A percentile compares a stretch with the other conserved stretches of the same genome.
These are phyloP conservation scores for Gryllus bimaculatus DNA, from an alignment of 1,140 invertebrate genomes.

Conservation along the genomic window DNA sequence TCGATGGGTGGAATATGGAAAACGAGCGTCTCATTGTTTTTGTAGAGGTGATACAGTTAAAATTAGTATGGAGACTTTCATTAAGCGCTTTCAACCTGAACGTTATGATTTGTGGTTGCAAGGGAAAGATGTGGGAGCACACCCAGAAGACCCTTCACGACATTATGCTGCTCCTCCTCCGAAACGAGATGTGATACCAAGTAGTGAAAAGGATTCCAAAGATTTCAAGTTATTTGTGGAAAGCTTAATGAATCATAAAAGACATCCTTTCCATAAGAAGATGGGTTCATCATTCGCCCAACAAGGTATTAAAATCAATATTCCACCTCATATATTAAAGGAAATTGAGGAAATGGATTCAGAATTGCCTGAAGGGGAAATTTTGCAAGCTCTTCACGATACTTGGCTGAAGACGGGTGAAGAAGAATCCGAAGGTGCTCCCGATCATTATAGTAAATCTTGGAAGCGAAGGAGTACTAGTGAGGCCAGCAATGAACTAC, in stretches of 20 bases:
- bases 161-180: constrained; percentile 65
- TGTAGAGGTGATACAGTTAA: constrained; percentile 85
- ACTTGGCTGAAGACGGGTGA: constrained; percentile 74
- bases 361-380: constrained; percentile 52
- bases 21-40: constrained; percentile 72
- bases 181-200: constrained; percentile 58
- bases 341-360: constrained; percentile 38
- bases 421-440: constrained; percentile 37
- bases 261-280: constrained; percentile 51
- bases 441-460: not conserved
- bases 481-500: not conserved
- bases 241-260: constrained; percentile 44
- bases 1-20: constrained; percentile 98
- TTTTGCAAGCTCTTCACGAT: constrained; percentile 64
- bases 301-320: constrained; percentile 30
- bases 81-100: constrained; percentile 88
- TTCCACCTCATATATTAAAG: constrained; percentile 40
- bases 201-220: constrained; percentile 55
- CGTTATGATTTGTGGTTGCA: constrained; percentile 70
- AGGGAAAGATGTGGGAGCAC: constrained; percentile 80
- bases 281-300: constrained; percentile 32
- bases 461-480: not conserved
- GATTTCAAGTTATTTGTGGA: constrained; percentile 51
- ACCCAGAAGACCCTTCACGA: constrained; percentile 80
- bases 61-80: constrained; percentile 96